Base-by-base conservation (phyloP, 1,140 invertebrate genomes). In the Neodiprion fabricii region DNA sequence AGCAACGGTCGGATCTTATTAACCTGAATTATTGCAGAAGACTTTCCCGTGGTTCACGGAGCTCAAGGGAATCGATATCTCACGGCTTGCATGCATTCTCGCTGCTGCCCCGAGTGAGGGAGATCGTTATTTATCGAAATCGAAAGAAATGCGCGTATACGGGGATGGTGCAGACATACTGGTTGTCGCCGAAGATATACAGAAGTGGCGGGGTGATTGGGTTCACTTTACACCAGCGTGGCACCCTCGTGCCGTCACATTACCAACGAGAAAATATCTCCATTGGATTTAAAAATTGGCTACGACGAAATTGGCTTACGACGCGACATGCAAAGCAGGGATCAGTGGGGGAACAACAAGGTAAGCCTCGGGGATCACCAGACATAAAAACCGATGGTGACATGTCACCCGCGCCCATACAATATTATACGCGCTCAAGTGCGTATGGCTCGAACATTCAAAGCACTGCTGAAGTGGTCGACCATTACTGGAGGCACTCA, bases 241-340 rank as follows among this genome's bases (percentile, higher is more conserved):
- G 5, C 28, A 40, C 28, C 28, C 28, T 40, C 28, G 28, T 40
- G 28, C 28, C 28, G 28, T 40, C 53, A 17, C 53, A 9, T 61
- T 61, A 61, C 53, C 53, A 61, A 61, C 53, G 53, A 61, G 53
- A 17, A 61, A 61, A 61, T 61, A 61, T 61, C 11, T 7, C 53
- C 53, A 61, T 61, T 61, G 53, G 53, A 61, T 61, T 61, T 61
- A 61, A 61, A 61, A 61, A 61, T 61, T 61, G 53, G 53, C 53
- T 61, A 12, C 53, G 53, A 61, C 53, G n/a, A 61, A 61, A 14
- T 61, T 61, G 53, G 53, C 53, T 61, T 61, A 61, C 53, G 5
- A 61, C 53, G n/a, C 9, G 11, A 9, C 53, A 61, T 61, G 53
- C 53, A 9, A 61, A 61, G 53, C 53, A 61, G 53, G 53, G 53